Base-by-base conservation (phyloP, 2,797 vertebrate genomes). In the Ptychobarbus kaznakovi region DNA sequence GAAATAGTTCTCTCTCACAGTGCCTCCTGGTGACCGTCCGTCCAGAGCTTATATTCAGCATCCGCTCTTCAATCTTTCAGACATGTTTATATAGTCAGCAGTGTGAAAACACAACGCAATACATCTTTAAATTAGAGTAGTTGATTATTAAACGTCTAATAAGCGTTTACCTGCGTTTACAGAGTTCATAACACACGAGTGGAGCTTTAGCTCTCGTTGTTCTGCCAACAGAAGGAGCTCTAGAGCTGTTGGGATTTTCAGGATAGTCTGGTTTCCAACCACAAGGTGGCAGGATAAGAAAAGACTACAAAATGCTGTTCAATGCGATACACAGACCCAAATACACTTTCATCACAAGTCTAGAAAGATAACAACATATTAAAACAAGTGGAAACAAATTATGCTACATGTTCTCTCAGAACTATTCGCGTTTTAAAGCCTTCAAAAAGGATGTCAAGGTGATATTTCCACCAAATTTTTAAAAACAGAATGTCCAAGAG, bases 281-380 rank as follows among this genome's bases (percentile, higher is more conserved):
- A 85, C 56, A 40, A 28, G 77, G 58, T 53, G 56, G 53, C 69
- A 65, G 77, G 40, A 63, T 35, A 35, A 9, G 61, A 35, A 69
- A 56, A 80, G 76, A 65, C 11, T 51, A 70, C 42, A 25, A 2
- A 0, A 40, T 35, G 13, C 4, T 4, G 44, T 22, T 42, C 5
- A n/a, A 12, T 9, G 32, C 38, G 74, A 13, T 42, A 28, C 15
- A 42, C 7, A 42, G 15, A 61, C 13, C 1, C 20, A 0, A 46
- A 73, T 28, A 32, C 16, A 38, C 18, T 13, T 76, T 8, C 20
- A 76, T 13, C 18, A 40, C 75, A 61, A 16, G 63, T 32, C 28
- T 66, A 32, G 13, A 66, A 16, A 53, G 3, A 75, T 38, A 11
- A 12, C 28, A 35, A 35, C 53, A 75, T 16, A 46, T 25, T n/a